Evolutionary conservation across 1,140 invertebrate species (phyloP).

Genomic region (Drosophila arawakana): DNA sequence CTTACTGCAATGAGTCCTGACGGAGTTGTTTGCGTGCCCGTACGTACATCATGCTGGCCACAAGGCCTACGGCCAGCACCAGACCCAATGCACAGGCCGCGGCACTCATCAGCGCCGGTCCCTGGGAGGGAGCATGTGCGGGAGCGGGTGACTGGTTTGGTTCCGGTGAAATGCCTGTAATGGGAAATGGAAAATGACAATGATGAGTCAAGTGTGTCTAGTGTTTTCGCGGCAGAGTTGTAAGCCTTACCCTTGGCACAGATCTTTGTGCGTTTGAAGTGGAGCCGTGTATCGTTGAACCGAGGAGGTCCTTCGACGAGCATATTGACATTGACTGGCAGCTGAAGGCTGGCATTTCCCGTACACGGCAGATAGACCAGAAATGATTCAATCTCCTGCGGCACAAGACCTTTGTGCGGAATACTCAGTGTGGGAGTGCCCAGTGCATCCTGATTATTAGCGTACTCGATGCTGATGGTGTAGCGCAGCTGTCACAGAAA

Average conservation of each 20-base stretch:
- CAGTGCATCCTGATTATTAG: slow-evolving; percentile 89
- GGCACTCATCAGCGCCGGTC: slow-evolving; percentile 85
- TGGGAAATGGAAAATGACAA: slow-evolving; percentile 11
- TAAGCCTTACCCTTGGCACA: slow-evolving; percentile 90
- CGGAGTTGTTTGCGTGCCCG: slow-evolving; percentile 90
- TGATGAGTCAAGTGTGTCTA: slow-evolving; percentile 1
- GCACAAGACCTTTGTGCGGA: slow-evolving; percentile 90
- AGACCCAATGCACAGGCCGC: slow-evolving; percentile 92
- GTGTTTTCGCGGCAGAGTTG: not conserved
- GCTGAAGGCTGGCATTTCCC: slow-evolving; percentile 87
- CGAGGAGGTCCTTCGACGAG: slow-evolving; percentile 87
- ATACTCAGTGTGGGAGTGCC: slow-evolving; percentile 92
- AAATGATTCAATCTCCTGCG: slow-evolving; percentile 90
- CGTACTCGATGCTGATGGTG: slow-evolving; percentile 91
- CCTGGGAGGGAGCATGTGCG: slow-evolving; percentile 80
- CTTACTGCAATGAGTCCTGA: slow-evolving; percentile 91
- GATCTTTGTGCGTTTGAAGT: slow-evolving; percentile 94
- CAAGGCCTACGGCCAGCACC: slow-evolving; percentile 89
- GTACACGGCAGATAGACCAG: slow-evolving; percentile 91
- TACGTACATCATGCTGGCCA: slow-evolving; percentile 91
- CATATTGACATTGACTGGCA: slow-evolving; percentile 93
- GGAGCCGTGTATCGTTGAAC: slow-evolving; percentile 89
- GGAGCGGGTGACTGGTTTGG: slow-evolving; percentile 82
- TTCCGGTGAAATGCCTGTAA: slow-evolving; percentile 77
- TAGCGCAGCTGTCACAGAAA: slow-evolving; percentile 88